A percentile compares a stretch with the other conserved stretches of the same genome.
phyloP scores from a whole-genome alignment of 2,888 invertebrate genomes.

The Hypercompe scribonia region DNA sequence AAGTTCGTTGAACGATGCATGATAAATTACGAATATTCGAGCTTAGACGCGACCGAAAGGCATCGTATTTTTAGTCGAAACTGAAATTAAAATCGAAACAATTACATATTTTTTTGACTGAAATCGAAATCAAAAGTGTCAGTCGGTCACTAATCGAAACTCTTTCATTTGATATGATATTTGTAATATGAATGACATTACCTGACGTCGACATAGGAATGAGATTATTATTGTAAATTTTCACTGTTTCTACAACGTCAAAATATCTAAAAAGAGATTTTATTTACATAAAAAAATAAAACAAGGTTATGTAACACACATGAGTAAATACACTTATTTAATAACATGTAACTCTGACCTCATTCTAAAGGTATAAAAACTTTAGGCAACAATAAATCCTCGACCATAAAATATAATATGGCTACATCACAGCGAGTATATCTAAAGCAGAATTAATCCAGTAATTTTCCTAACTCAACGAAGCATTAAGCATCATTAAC shows the following conservation, averaged over 20 bases:
- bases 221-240: no score
- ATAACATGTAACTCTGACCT: conserved; percentile 4
- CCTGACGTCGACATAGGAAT: background rate
- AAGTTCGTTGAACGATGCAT: no score
- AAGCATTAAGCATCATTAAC: conserved; percentile 55
- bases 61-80: no score
- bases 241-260: background rate
- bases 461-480: conserved; percentile 52
- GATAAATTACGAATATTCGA: no score
- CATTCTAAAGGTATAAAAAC: background rate
- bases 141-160: no score
- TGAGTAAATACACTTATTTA: background rate
- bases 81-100: no score
- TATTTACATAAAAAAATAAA: background rate
- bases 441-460: conserved; percentile 44
- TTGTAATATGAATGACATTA: background rate
- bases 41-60: no score
- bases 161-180: background rate
- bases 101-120: no score
- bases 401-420: conserved; percentile 6
- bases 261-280: conserved; percentile 1
- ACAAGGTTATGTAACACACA: background rate
- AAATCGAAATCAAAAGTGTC: no score
- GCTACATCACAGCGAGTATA: conserved; percentile 37
- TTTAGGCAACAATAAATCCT: conserved; percentile 1